A percentile compares a stretch with the other conserved stretches of the same genome.
Evolutionary conservation across 2,113 vertebrate genomes (phyloP).

Genomic region (Nematolebias whitei): DNA sequence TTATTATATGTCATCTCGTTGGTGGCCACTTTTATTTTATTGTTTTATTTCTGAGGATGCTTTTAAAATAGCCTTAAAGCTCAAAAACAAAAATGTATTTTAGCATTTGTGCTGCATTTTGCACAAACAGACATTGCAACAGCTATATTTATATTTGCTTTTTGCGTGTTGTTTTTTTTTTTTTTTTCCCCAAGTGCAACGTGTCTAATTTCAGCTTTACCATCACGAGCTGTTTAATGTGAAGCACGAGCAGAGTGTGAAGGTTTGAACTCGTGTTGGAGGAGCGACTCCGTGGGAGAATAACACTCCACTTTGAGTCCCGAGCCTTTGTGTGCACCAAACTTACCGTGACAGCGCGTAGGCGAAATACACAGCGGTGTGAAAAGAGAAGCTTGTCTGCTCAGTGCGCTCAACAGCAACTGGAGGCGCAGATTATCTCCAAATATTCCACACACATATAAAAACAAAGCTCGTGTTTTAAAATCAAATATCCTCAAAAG

Average conservation of each 20-base stretch:
- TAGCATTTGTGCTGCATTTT: neutral
- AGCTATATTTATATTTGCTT: too few relatives aligned
- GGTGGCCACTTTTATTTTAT: neutral
- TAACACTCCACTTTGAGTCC: slow-evolving; percentile 66
- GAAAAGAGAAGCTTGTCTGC: slow-evolving; percentile 80
- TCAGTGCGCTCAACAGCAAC: slow-evolving; percentile 64
- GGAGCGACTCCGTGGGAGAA: slow-evolving; percentile 50
- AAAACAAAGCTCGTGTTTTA: neutral
- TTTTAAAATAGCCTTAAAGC: neutral
- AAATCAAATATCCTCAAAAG: slow-evolving; percentile 60
- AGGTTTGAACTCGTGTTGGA: slow-evolving; percentile 2
- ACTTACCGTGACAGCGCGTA: slow-evolving; percentile 86
- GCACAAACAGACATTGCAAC: neutral
- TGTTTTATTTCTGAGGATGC: neutral
- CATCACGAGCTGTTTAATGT: slow-evolving; percentile 1
- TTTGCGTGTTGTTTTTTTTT: neutral
- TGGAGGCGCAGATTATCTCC: slow-evolving; percentile 54
- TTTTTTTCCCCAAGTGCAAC: neutral
- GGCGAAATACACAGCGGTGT: slow-evolving; percentile 82
- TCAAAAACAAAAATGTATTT: neutral
- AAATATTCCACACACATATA: slow-evolving; percentile 38
- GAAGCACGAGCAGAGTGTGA: slow-evolving; percentile 6
- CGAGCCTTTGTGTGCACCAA: slow-evolving; percentile 78
- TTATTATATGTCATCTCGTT: slow-evolving; percentile 13
- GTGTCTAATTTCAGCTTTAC: neutral